phyloP scores from a whole-genome alignment of 2,888 invertebrate genomes.

The Steinernema hermaphroditum region DNA sequence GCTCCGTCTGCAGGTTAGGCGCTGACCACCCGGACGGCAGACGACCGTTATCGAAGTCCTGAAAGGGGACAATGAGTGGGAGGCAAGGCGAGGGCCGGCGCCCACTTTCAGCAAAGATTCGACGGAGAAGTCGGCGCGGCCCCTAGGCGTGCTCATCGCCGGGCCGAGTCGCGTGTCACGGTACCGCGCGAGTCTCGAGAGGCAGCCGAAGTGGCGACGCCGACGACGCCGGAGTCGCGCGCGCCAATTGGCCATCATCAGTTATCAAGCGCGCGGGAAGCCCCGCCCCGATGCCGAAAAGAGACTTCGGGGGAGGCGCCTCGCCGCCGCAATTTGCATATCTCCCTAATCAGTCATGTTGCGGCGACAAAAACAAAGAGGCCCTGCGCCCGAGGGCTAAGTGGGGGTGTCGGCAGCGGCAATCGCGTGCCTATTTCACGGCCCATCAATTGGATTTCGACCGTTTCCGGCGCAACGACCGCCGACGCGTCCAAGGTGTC shows the following conservation, averaged over 20 bases:
- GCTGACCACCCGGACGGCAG: conserved; percentile 16
- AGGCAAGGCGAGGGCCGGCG: background rate
- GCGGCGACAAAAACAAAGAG: conserved; percentile 20
- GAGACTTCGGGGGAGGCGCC: conserved; percentile 15
- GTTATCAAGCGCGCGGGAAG: conserved; percentile 23
- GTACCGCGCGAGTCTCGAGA: conserved; percentile 28
- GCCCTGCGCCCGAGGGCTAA: background rate
- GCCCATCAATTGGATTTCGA: conserved; percentile 28
- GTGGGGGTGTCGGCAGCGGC: background rate
- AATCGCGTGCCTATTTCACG: conserved; percentile 26
- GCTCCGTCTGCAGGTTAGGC: conserved; percentile 22
- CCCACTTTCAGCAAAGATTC: conserved; percentile 22
- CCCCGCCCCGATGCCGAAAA: conserved; percentile 22
- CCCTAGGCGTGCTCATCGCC: background rate
- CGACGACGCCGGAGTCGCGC: background rate
- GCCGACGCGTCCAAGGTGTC: conserved; percentile 13
- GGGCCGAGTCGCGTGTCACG: conserved; percentile 27
- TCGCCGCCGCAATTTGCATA: conserved; percentile 15
- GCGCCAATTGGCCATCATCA: conserved; percentile 29
- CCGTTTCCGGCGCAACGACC: conserved; percentile 29
- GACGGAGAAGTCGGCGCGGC: conserved; percentile 25
- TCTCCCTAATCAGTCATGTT: conserved; percentile 21
- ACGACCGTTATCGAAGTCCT: conserved; percentile 27
- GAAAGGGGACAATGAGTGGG: background rate
- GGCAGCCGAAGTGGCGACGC: conserved; percentile 29